Conservation (phyloP, 2,113 vertebrate species). For the Prionailurus bengalensis region DNA sequence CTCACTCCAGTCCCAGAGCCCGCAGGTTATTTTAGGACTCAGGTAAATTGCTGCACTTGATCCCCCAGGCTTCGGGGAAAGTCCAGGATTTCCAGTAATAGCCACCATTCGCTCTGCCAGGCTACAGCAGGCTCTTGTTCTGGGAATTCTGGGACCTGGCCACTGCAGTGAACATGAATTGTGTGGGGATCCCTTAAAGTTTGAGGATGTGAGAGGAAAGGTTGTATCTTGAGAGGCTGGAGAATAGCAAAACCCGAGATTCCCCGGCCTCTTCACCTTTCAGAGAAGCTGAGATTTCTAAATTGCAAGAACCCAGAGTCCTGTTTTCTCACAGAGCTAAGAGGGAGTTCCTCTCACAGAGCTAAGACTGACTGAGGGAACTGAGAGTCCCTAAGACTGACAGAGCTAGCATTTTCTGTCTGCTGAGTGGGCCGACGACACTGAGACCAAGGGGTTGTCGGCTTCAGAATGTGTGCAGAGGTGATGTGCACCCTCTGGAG, state of each 20-base stretch:
- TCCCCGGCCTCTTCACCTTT: not conserved
- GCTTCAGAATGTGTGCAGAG: not conserved
- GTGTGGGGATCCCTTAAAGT: not conserved
- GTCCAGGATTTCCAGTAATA: not conserved
- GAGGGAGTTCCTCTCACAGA: not conserved
- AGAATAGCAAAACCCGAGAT: not conserved
- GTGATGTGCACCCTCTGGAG: not conserved
- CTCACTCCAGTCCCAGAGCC: not conserved
- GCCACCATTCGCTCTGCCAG: not conserved
- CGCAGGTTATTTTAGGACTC: not conserved
- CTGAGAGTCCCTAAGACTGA: not conserved
- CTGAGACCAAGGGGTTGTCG: not conserved
- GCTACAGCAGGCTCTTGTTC: not conserved
- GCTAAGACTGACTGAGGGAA: not conserved
- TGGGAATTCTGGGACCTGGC: not conserved
- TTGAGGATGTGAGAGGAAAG: not conserved
- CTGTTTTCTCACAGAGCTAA: not conserved
- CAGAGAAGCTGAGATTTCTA: not conserved
- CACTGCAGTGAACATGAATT: not conserved
- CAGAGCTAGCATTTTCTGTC: not conserved
- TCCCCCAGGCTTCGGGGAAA: not conserved
- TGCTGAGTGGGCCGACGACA: not conserved
- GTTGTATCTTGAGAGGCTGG: not conserved
- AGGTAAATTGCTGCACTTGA: not conserved
- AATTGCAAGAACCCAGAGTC: not conserved